Evolutionary conservation across 2,113 vertebrate genomes (phyloP), one percentile per base, ranked within the genome.

Genomic region (Muscicapa adusta): DNA sequence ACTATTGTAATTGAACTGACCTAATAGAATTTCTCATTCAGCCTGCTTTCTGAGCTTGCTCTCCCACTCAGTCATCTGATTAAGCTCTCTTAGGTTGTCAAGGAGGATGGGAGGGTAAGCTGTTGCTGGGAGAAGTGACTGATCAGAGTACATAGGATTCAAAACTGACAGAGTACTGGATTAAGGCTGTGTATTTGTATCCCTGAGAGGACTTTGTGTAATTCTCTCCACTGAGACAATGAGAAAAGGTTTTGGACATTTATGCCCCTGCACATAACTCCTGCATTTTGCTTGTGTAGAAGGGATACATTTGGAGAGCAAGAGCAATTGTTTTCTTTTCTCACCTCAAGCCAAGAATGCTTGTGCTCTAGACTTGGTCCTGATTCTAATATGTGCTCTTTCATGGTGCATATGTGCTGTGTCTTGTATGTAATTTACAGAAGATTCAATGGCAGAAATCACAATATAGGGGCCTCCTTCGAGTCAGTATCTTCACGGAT

Each of bases 151-250:
- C 13, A 20, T 11, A 50, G 78, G 71, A 93, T 88, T 72, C 23
- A 65, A 53, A 94, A 79, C 40, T 42, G 67, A 38, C 9, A 1
- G 66, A 76, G 38, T 68, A 33, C 29, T 83, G 85, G 50, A 47
- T 76, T 94, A 78, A 58, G 51, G 42, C 56, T 79, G 43, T 60
- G 8, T 82, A 45, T 94, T 82, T 93, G 28, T 91, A 73, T 91
- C 50, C 66, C 13, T 54, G 36, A 42, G 50, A 94, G 31, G 40
- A 82, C 71, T 47, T 61, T 15, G 65, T 96, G 65, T 72, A 91
- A 63, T 89, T 87, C 65, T 89, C 29, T 88, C 28, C 17, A n/a
- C 60, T 84, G 58, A 40, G 1, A 0, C 1, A 9, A 17, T 73
- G 82, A 91, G 88, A 72, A 85, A 23, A n/a, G 23, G 25, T 77